Conservation (phyloP, 37 sponge, comb jelly and placozoan genomes). For the Diacarnus erythraeanus region DNA sequence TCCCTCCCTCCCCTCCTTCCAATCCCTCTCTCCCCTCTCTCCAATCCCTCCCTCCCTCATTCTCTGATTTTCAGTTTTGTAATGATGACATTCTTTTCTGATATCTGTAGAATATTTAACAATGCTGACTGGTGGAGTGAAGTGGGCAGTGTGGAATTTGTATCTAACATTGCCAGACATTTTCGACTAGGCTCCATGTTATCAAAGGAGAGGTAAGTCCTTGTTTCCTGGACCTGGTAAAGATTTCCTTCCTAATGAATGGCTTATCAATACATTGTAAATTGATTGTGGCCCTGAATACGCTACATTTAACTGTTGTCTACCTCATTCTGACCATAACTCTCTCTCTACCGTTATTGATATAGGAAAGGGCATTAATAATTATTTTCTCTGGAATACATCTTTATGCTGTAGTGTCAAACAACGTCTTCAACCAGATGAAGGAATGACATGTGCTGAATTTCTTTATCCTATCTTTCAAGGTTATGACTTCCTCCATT, state of each 20-base stretch:
- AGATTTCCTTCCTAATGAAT: too few species aligned
- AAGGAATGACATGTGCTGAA: slow-evolving; percentile 78
- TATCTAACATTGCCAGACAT: slow-evolving; percentile 59
- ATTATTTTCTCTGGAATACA: too few species aligned
- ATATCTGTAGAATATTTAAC: slow-evolving; percentile 52
- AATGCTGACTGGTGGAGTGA: slow-evolving; percentile 77
- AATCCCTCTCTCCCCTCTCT: not conserved
- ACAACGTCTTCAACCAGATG: slow-evolving; percentile 28
- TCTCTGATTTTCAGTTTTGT: not conserved
- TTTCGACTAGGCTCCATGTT: slow-evolving; percentile 69
- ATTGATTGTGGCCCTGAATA: too few species aligned
- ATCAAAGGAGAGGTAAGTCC: slow-evolving; percentile 55
- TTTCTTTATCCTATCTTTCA: slow-evolving; percentile 83
- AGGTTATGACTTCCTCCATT: slow-evolving; percentile 78
- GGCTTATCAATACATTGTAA: too few species aligned
- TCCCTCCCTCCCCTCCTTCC: not conserved
- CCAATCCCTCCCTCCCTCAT: not conserved
- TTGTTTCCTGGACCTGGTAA: not conserved
- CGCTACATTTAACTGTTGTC: too few species aligned
- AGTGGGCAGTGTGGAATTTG: slow-evolving; percentile 60
- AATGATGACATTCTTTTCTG: not conserved
- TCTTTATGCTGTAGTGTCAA: slow-evolving; percentile 76
- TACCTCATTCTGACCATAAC: too few species aligned
- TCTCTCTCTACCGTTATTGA: too few species aligned
- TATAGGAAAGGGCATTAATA: too few species aligned